Evolutionary conservation across 2,797 vertebrate genomes (phyloP), one percentile per base, ranked within the genome.

Genomic region (Halcyon chelicuti): DNA sequence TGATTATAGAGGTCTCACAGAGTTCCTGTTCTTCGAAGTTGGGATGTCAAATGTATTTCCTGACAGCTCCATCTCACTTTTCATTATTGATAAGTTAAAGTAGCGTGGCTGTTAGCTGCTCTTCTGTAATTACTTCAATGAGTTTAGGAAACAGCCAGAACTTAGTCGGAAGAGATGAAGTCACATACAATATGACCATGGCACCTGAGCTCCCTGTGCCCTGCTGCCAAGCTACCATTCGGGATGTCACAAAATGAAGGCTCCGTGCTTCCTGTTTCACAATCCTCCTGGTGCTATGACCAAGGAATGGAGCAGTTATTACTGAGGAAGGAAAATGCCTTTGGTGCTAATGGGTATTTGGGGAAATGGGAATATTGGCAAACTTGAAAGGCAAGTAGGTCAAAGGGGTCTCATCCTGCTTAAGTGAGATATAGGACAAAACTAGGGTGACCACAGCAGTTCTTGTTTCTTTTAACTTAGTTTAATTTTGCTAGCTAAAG

Each of bases 1-100:
- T 88, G 80, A 88, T 91, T 94, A 18, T 90, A 94, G 62, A 83
- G 26, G 35, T 81, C 86, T 49, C 54, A 39, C 18, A 67, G 40
- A 89, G 79, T 94, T 96, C 79, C 82, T 88, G 71, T 86, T 93
- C 76, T 51, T 95, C 14, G 8, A 90, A 88, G 70, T 2, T 86
- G 82, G 58, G 62, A 91, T 95, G 91, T 96, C 93, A 94, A 90
- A 95, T 63, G 29, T 88, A 84, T 94, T 94, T 94, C 90, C 93
- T 94, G 95, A 96, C 82, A 96, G 85, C 62, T 94, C 85, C 85
- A 73, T 82, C 79, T 94, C 76, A 86, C 82, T 92, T 94, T 93
- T 91, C 94, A 94, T 94, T 93, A 95, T 76, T 93, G 87, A 81
- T 86, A 93, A 83, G 73, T 92, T 93, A 90, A 73, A 94, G 76